Conservation (phyloP, 1,140 invertebrate species). For the Drosophila neocordata region DNA sequence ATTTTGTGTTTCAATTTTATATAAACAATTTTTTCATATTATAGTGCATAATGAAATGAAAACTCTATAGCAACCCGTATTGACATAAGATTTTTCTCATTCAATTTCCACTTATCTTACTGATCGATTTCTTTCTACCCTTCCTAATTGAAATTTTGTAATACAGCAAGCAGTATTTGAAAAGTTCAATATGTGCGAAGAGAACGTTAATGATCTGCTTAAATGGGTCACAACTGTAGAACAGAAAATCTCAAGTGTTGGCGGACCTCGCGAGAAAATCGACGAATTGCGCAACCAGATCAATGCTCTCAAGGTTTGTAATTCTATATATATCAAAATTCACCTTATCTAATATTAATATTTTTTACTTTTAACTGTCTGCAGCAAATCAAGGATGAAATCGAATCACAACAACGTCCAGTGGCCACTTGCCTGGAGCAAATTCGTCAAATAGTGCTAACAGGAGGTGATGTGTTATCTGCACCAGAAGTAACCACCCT, state of each 20-base stretch:
- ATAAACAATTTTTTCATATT: conserved; percentile 24
- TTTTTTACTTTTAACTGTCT: conserved; percentile 23
- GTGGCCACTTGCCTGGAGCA: conserved; percentile 95
- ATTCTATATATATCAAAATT: too few species aligned
- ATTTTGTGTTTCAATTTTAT: conserved; percentile 62
- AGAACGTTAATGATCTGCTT: conserved; percentile 91
- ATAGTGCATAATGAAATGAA: conserved; percentile 24
- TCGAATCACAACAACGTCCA: conserved; percentile 93
- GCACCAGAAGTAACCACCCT: conserved; percentile 93
- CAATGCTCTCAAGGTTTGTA: conserved; percentile 90
- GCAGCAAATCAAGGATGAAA: conserved; percentile 94
- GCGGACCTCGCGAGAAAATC: conserved; percentile 93
- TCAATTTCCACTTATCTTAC: conserved; percentile 6
- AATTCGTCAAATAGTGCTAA: conserved; percentile 94
- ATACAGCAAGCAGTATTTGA: conserved; percentile 95
- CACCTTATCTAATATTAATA: too few species aligned
- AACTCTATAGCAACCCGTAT: conserved; percentile 38
- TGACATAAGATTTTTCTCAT: conserved; percentile 28
- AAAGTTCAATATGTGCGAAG: conserved; percentile 95
- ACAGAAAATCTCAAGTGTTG: conserved; percentile 93
- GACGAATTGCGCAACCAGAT: conserved; percentile 95
- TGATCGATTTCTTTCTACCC: conserved; percentile 7
- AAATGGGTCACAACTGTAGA: conserved; percentile 95
- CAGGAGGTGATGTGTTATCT: conserved; percentile 94
- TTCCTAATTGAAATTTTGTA: conserved; percentile 14